Conservation (phyloP, 1,140 invertebrate species). For the Pseudomyrmex concolor region DNA sequence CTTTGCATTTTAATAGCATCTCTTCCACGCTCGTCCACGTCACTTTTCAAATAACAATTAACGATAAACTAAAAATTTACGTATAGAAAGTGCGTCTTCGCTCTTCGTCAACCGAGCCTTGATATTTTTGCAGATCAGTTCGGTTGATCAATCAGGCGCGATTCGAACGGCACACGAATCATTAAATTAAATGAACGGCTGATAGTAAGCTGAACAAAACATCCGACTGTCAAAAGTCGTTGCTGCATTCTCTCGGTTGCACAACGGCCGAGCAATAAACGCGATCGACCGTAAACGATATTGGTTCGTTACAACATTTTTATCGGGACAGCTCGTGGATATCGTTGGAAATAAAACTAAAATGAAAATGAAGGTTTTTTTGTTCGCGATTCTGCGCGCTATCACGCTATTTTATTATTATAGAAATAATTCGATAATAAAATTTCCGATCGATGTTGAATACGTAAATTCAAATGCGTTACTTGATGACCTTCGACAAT, state of each 20-base stretch:
- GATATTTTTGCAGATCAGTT: constrained; percentile 11
- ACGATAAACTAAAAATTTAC: neutral
- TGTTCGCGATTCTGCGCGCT: constrained; percentile 3
- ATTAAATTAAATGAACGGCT: constrained; percentile 37
- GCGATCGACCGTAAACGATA: neutral
- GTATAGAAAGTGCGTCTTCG: neutral
- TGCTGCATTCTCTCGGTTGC: constrained; percentile 5
- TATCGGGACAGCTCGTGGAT: neutral
- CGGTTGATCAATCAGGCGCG: constrained; percentile 13
- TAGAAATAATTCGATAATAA: too few relatives aligned
- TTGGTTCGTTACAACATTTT: neutral
- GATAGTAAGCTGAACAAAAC: neutral
- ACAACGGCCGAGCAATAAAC: constrained; percentile 3
- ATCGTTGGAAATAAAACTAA: neutral
- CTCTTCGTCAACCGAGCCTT: neutral
- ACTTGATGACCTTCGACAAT: too few relatives aligned
- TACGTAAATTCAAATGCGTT: too few relatives aligned
- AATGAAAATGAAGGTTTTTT: too few relatives aligned
- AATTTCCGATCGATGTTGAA: too few relatives aligned
- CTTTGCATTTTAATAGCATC: neutral
- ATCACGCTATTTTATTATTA: neutral
- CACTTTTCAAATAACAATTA: constrained; percentile 11
- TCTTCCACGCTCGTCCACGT: neutral
- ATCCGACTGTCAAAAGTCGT: constrained; percentile 29
- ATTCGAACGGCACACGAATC: neutral